A percentile compares a stretch with the other conserved stretches of the same genome.
Conservation (phyloP, 1,140 invertebrate genomes). For the Tachypleus tridentatus region DNA sequence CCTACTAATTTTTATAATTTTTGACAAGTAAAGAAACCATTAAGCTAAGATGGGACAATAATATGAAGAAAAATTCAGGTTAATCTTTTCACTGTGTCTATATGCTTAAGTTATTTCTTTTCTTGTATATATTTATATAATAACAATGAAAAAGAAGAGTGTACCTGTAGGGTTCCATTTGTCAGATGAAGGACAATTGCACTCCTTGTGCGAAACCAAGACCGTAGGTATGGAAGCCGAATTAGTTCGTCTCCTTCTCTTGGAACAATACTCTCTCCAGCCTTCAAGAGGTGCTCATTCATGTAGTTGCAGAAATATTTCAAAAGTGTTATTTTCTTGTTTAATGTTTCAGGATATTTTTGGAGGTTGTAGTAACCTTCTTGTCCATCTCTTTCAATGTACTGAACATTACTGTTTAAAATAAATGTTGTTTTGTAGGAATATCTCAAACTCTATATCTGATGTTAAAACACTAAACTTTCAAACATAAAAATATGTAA, state of each 20-base stretch:
- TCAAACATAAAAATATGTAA: no score
- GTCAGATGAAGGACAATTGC: constrained; percentile 97
- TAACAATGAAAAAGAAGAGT: no score
- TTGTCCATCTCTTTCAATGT: constrained; percentile 75
- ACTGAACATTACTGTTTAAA: constrained; percentile 64
- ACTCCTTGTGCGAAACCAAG: constrained; percentile 89
- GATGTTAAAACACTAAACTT: no score
- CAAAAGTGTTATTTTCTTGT: constrained; percentile 93
- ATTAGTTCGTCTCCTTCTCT: constrained; percentile 76
- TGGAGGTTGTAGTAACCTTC: constrained; percentile 80
- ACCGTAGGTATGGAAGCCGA: constrained; percentile 81
- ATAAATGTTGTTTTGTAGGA: no score
- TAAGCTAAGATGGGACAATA: constrained; percentile 2
- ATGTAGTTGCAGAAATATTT: constrained; percentile 96
- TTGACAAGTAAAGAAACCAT: no score
- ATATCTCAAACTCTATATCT: no score
- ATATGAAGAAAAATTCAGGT: constrained; percentile 6
- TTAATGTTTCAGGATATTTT: constrained; percentile 60
- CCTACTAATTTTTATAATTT: no score
- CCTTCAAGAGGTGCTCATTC: constrained; percentile 84
- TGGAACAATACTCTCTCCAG: constrained; percentile 63
- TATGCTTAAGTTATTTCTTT: no score
- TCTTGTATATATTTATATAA: no score
- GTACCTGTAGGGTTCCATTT: constrained; percentile 92
- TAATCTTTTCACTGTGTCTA: constrained; percentile 1